These are phyloP conservation scores for Galeruca laticollis DNA, from an alignment of 2,888 invertebrate species.

Conservation along the genomic window DNA sequence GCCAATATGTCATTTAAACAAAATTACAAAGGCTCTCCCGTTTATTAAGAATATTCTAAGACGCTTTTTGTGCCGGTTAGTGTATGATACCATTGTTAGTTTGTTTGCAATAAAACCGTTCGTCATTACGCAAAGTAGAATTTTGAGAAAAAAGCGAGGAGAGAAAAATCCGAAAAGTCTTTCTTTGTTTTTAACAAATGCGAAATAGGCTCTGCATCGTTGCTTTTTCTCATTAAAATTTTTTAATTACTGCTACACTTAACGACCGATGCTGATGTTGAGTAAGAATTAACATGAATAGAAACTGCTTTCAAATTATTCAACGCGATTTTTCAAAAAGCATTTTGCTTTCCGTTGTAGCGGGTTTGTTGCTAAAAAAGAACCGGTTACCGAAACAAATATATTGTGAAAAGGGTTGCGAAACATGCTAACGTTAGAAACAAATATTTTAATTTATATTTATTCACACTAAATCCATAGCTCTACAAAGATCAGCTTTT, in stretches of 20 bases:
- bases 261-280: constrained; percentile 28
- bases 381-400: not conserved
- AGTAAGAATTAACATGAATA: constrained; percentile 37
- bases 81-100: too few relatives aligned
- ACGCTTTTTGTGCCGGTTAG: too few relatives aligned
- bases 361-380: constrained; percentile 3
- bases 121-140: constrained; percentile 16
- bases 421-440: not conserved
- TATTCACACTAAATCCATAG: too few relatives aligned
- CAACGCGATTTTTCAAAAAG: constrained; percentile 26
- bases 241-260: constrained; percentile 60
- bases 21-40: too few relatives aligned
- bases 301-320: constrained; percentile 45
- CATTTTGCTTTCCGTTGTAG: constrained; percentile 18
- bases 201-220: constrained; percentile 59
- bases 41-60: too few relatives aligned
- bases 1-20: too few relatives aligned
- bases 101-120: constrained; percentile 11
- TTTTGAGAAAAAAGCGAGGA: constrained; percentile 2
- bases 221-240: constrained; percentile 66
- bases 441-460: too few relatives aligned
- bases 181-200: constrained; percentile 20
- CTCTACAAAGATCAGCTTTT: too few relatives aligned
- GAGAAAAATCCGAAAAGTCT: constrained; percentile 21
- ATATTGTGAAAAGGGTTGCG: not conserved